Base-by-base conservation (phyloP, 2,888 invertebrate species). In the Cephus runcator region DNA sequence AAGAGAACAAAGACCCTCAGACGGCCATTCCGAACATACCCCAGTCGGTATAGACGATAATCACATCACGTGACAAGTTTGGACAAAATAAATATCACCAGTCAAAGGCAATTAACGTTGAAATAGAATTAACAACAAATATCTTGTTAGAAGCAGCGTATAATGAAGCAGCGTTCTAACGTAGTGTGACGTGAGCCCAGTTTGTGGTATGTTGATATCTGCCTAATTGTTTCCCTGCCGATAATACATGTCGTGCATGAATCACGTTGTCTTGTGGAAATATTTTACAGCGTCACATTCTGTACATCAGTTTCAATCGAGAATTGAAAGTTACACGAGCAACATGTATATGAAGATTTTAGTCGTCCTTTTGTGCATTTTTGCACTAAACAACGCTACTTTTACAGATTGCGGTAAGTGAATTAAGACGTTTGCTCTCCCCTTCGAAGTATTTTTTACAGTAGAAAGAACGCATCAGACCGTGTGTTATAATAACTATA, bases 331-430 rank as follows among this genome's bases (percentile, higher is more conserved):
- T 76, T 81, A 56, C 80, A 40, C 73, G 30, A 74, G 34, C 83
- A 88, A 84, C 80, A 87, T 87, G 87, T 80, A 75, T 69, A 80
- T 76, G 77, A 79, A 79, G 31, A 75, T 75, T 79, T 79, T 75
- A 73, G 75, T 81, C 73, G 77, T 83, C 30, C 35, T 85, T 68
- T 77, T 85, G 11, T 80, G 83, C 76, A 74, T 79, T 68, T 78
- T 76, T 69, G 81, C 75, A 12, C 77, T 81, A 15, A 75, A 71
- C 36, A 73, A 78, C 34, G 80, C 80, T 73, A 78, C 81, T 30
- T 80, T 82, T 73, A 69, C 12, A 9, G 78, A 85, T 79, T 87
- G 87, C 75, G 87, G 87, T 87, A 68, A 82, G 85, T 75, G 69
- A 34, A 76, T 31, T 40, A 69, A 69, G 36, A 76, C 40, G 11